Base-by-base conservation (phyloP, 2,888 invertebrate genomes). In the Drosophila cognata region DNA sequence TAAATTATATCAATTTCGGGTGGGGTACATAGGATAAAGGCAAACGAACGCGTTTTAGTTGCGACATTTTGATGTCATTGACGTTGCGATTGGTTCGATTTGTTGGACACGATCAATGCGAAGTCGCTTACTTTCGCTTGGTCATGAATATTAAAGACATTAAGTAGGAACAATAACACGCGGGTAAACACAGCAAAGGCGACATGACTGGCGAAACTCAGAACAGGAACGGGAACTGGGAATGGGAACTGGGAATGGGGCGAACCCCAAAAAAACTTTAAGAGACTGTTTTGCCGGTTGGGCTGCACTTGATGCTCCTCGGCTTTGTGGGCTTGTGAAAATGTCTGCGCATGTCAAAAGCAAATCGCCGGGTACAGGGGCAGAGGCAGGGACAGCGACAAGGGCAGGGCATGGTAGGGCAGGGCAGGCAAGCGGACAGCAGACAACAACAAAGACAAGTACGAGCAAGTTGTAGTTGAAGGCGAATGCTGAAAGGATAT, bases 111-210 rank as follows among this genome's bases (percentile, higher is more conserved):
- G 91, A 91, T 88, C 88, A 75, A 84, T 89, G 88, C 88, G 81
- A 88, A 88, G 90, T 91, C 91, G 91, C 91, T 88, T 91, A 88
- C 88, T 88, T 88, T 88, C 88, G 88, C 90, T 88, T 88, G 88
- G 88, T 88, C 88, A 88, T 88, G 88, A 88, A 88, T 88, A 88
- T 88, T 88, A 88, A 88, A 90, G 91, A 88, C 91, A 91, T 91
- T 88, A 88, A 88, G 91, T 91, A 88, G 87, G 83, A 90, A 89
- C 82, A 81, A 85, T 90, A 90, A 84, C 79, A 79, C 71, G 70
- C 70, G 68, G 61, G 36, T 65, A 65, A 46, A 41, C 56, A 56
- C 16, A 53, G 68, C 53, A 53, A 41, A 55, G 57, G 55, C 43
- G 55, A 69, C 79, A 81, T 78, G 74, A 78, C 82, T 64, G 63